Base-by-base conservation (phyloP, 2,797 vertebrate species). In the Menidia menidia region DNA sequence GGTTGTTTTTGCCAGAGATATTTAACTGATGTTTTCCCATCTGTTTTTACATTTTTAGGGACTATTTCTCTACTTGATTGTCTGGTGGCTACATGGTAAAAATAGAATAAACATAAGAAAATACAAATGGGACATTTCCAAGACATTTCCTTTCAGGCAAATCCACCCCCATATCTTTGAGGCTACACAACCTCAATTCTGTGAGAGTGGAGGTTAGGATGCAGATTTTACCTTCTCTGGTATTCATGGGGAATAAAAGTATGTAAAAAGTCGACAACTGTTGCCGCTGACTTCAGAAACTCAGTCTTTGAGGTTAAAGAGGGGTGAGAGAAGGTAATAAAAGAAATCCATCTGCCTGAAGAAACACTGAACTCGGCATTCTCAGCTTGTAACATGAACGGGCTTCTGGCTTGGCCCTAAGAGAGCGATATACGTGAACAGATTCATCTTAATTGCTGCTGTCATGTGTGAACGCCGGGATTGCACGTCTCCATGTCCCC, bases 391-490 rank as follows among this genome's bases (percentile, higher is more conserved):
- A 12, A 44, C 14, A 19, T 15, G 19, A 66, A 45, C 6, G 35
- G 60, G 45, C 12, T 60, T 62, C 44, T 4, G 45, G 25, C 7
- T 7, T 7, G 35, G 35, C 35, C 35, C 4, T 6, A 39, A 39
- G 35, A 65, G 43, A 62, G 43, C 53, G 58, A 64, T 45, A 41
- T 9, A 68, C 5, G 25, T 35, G 43, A 64, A 44, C 6, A 8
- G 41, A 42, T 42, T 45, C 78, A 16, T 60, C 65, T 53, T 90
- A 89, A 92, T 90, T 88, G 83, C 74, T 59, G 25, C 71, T 86
- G 87, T 82, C 88, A 84, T 80, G 80, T 84, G 81, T 73, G 77
- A 87, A 82, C 55, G 56, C 64, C 55, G 44, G 43, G 61, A 71
- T 50, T 69, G 60, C 63, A 59, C 31, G 59, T 71, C 63, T 64